Base-by-base conservation (phyloP, 2,113 vertebrate genomes). In the Esox niger region DNA sequence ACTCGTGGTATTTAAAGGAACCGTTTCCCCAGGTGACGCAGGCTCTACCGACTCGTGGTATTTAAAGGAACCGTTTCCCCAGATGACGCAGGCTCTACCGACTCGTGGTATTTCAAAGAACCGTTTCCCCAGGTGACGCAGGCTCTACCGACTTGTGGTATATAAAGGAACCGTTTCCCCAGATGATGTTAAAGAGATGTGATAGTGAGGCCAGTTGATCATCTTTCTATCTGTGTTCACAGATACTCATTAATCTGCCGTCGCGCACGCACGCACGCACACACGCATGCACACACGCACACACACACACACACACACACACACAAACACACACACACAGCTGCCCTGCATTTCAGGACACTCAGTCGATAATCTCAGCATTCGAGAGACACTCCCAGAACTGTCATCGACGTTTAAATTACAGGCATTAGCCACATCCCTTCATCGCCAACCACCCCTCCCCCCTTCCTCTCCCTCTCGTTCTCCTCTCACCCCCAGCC, bases 401-500 rank as follows among this genome's bases (percentile, higher is more conserved):
- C 29, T 30, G 3, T 27, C 64, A 63, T 7, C 54, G 6, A 38
- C 29, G 54, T 71, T 61, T 68, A 32, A 74, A 59, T 25, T 59
- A 33, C 6, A 10, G 3, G 11, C 26, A 56, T 58, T 64, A 30
- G 33, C 54, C 13, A n/a, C 2, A 43, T 47, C 21, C 54, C 5
- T 11, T 56, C 38, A 30, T 17, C 10, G 5, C n/a, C 23, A 13
- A n/a, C n/a, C n/a, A n/a, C n/a, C 32, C 21, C 55, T 13, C 49
- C 47, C 43, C 17, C 11, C 1, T 35, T 15, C 31, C 4, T 29
- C 25, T 6, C 11, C 25, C n/a, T n/a, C n/a, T n/a, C n/a, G n/a
- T n/a, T n/a, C n/a, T n/a, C 33, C 47, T 54, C 11, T 15, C 7
- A 57, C 25, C 29, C 15, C 15, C 3, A 1, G 10, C 10, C n/a